Base-by-base conservation (phyloP, 2,797 vertebrate species). In the Alcedo quadribrachys region DNA sequence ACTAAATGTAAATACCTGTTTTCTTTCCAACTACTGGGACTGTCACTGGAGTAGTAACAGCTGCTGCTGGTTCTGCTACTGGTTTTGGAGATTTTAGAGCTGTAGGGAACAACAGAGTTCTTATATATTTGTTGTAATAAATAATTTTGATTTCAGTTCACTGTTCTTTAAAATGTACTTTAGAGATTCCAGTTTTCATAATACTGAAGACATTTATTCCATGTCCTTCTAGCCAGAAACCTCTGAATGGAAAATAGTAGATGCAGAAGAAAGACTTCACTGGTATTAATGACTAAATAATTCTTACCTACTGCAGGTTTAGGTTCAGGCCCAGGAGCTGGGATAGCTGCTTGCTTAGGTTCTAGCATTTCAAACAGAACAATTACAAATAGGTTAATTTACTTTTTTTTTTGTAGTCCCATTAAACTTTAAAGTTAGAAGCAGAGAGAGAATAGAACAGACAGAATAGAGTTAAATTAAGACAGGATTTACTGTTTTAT, bases 11-110 rank as follows among this genome's bases (percentile, higher is more conserved):
- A 87, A 90, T 98, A 99, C 99, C 99, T 99, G 99, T 90, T 98
- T 98, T 99, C 98, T 98, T 98, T 88, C 98, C 98, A 89, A 98
- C 98, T 88, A 98, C 99, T 11, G 99, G 99, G 70, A 97, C 85
- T 70, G 98, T 97, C 83, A 99, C 98, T 0, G 99, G 99, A 81
- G 97, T 94, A 65, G 97, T 85, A 28, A 97, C 91, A 71, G 97
- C 84, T 15, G 96, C 28, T 3, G 96, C 97, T 77, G 97, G 95
- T 80, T 97, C 92, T 12, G 93, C 92, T 40, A 93, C 81, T 27
- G 96, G 92, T 81, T 96, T 97, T 70, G 98, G 96, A 66, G 95
- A 96, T 93, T 97, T 97, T 55, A 98, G 65, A 90, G 97, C 98
- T 98, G 92, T 50, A 88, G 71, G 8, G 11, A 8, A 45, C 45